Percentiles rank a stretch among this genome's conserved stretches.
Evolutionary conservation across 2,113 vertebrate genomes (phyloP).

Genomic region (Cettia cetti): DNA sequence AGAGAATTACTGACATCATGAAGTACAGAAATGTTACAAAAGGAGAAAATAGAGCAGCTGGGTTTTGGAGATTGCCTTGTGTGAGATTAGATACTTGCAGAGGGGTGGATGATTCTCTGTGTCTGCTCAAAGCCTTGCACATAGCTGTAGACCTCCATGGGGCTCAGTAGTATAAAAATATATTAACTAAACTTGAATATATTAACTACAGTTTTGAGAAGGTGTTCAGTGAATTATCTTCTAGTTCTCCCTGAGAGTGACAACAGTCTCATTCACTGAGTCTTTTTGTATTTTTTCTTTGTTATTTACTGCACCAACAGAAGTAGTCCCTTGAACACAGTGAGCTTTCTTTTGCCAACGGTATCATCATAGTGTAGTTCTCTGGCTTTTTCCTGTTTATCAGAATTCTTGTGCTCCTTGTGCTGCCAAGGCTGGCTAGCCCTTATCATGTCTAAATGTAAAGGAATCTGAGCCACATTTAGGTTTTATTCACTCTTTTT

Average conservation of each 20-base stretch:
- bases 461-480: not conserved
- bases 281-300: not conserved
- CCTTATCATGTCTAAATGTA: not conserved
- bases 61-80: not conserved
- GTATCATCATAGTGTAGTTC: not conserved
- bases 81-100: not conserved
- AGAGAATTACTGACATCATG: not conserved
- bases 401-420: not conserved
- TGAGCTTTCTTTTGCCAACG: fast-evolving
- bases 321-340: fast-evolving
- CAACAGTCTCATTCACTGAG: not conserved
- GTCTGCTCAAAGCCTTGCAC: not conserved
- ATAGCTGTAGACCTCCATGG: not conserved
- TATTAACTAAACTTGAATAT: not conserved
- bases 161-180: not conserved
- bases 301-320: no score
- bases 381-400: not conserved
- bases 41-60: not conserved
- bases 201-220: not conserved
- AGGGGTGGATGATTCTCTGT: fast-evolving
- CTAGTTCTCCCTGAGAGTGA: not conserved
- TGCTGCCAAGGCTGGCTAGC: not conserved
- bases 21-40: not conserved
- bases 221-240: not conserved
- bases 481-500: not conserved